These are phyloP conservation scores for Oscheius sp. DNA, from an alignment of 1,140 invertebrate species.

Conservation along the genomic window DNA sequence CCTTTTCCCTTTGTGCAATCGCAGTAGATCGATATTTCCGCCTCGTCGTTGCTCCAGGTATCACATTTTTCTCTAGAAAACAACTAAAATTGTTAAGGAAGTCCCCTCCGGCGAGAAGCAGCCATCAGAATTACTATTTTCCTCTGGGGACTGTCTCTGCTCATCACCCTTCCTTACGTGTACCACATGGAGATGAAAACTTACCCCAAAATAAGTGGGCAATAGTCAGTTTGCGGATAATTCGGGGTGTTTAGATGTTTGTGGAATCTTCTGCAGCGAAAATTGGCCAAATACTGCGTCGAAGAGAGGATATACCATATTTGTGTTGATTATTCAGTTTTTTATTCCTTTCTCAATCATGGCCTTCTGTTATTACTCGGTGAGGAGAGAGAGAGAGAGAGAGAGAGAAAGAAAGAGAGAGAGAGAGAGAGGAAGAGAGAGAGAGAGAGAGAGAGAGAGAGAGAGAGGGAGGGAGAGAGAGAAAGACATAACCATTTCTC, in stretches of 20 bases:
- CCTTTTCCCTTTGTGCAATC: constrained; percentile 38
- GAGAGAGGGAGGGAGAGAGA: not conserved
- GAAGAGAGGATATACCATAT: constrained; percentile 35
- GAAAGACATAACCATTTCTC: not conserved
- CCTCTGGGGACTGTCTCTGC: constrained; percentile 32
- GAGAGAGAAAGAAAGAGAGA: not conserved
- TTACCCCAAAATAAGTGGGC: constrained; percentile 4
- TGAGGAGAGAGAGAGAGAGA: constrained; percentile 15
- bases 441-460: not conserved
- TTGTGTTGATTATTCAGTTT: constrained; percentile 39
- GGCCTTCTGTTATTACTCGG: constrained; percentile 37
- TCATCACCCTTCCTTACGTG: constrained; percentile 33
- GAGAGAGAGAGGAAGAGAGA: not conserved
- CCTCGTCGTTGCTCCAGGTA: constrained; percentile 32
- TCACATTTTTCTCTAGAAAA: not conserved
- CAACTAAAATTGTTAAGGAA: constrained; percentile 8
- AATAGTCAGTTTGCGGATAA: too few relatives aligned
- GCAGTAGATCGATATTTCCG: constrained; percentile 41
- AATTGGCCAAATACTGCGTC: constrained; percentile 19
- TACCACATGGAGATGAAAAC: constrained; percentile 32
- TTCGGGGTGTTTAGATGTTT: constrained; percentile 24
- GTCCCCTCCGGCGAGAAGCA: constrained; percentile 20
- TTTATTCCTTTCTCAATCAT: constrained; percentile 39
- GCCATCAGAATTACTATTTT: constrained; percentile 37
- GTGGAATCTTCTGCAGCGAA: constrained; percentile 39